Evolutionary conservation across 2,888 invertebrate genomes (phyloP).

Genomic region (Caenorhabditis sp.): DNA sequence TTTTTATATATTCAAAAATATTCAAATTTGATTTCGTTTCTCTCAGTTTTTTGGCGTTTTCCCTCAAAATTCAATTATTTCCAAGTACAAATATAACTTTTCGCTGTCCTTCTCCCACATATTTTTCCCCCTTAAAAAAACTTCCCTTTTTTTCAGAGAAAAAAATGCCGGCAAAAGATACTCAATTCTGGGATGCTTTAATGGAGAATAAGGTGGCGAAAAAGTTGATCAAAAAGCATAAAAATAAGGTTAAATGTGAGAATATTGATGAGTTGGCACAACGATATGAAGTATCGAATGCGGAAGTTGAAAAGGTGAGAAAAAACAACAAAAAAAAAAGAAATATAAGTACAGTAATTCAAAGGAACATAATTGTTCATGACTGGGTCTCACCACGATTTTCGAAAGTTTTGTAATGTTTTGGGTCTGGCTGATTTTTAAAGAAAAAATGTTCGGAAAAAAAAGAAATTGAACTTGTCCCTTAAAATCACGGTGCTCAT

Average conservation of each 20-base stretch:
- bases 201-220: conserved; percentile 56
- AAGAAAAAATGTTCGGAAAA: no score
- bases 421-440: no score
- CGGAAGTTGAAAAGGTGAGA: conserved; percentile 59
- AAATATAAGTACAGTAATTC: no score
- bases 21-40: not conserved
- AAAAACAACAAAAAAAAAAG: no score
- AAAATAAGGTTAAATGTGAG: conserved; percentile 37
- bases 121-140: no score
- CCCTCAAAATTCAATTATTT: no score
- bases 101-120: not conserved
- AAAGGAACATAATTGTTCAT: no score
- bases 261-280: conserved; percentile 48
- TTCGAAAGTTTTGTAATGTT: no score
- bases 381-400: no score
- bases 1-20: not conserved
- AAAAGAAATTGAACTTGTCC: no score
- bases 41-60: not conserved
- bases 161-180: conserved; percentile 54
- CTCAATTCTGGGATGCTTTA: conserved; percentile 56
- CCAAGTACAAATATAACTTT: not conserved
- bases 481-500: no score
- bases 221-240: conserved; percentile 56
- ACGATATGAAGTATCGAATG: conserved; percentile 45
- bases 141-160: no score